Conservation (phyloP, 2,113 vertebrate genomes). For the Oreocharis arfaki region DNA sequence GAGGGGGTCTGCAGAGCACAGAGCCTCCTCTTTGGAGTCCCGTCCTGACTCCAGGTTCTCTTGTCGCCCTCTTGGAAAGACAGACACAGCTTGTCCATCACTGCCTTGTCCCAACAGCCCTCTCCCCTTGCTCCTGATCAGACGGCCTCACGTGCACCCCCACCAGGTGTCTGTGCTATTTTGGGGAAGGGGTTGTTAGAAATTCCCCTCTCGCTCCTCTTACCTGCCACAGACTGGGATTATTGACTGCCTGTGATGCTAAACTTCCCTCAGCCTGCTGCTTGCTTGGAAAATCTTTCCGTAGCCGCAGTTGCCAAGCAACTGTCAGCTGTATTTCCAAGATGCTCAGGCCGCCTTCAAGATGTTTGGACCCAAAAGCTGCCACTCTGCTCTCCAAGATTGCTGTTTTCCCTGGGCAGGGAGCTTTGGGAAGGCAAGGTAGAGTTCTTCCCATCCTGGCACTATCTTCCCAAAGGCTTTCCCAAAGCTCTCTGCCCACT, state of each 20-base stretch:
- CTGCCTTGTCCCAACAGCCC: background rate
- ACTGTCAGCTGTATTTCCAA: conserved; percentile 20
- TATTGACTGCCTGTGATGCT: conserved; percentile 7
- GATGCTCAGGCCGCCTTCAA: background rate
- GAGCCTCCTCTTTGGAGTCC: background rate
- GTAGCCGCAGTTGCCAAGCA: conserved; percentile 48
- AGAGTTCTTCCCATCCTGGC: background rate
- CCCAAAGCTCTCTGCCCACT: background rate
- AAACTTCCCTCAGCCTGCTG: conserved; percentile 6
- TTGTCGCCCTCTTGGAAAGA: background rate
- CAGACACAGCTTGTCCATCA: background rate
- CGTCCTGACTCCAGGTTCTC: background rate
- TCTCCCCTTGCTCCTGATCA: background rate
- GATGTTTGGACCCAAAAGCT: background rate
- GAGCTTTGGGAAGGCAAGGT: background rate
- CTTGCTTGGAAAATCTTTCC: conserved; percentile 36
- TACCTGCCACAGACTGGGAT: background rate
- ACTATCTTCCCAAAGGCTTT: background rate
- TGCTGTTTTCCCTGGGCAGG: background rate
- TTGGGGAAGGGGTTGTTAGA: background rate
- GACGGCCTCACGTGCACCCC: accelerated
- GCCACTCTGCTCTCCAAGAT: background rate
- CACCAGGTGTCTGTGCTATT: accelerated
- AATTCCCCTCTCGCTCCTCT: background rate
- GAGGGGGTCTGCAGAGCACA: background rate